Percentiles rank a stretch among this genome's conserved stretches.
These are phyloP conservation scores for Coelogynopora nodosa DNA, from an alignment of 2,888 invertebrate genomes.

Conservation along the genomic window DNA sequence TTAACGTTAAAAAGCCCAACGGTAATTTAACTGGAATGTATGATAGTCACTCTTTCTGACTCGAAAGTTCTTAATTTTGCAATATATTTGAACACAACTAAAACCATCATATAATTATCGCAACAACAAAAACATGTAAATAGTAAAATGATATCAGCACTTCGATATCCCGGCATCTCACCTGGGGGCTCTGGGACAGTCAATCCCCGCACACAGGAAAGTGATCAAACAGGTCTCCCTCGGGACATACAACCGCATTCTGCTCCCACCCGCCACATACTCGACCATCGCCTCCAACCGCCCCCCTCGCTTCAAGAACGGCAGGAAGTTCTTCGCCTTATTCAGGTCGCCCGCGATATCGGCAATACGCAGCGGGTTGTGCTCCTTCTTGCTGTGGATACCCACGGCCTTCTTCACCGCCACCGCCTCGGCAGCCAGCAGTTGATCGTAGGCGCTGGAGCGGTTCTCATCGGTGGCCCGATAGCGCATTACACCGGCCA, in stretches of 20 bases:
- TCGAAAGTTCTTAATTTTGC: too few species aligned
- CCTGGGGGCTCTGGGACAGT: constrained; percentile 78
- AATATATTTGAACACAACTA: too few species aligned
- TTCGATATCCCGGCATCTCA: too few species aligned
- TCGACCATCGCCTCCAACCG: constrained; percentile 88
- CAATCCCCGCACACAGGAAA: constrained; percentile 79
- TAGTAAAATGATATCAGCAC: too few species aligned
- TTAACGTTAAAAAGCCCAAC: too few species aligned
- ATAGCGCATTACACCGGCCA: constrained; percentile 86
- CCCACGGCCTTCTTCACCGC: constrained; percentile 73
- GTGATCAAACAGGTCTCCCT: constrained; percentile 90
- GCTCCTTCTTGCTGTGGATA: constrained; percentile 70
- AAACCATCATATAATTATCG: too few species aligned
- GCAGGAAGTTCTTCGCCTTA: constrained; percentile 84
- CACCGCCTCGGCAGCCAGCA: constrained; percentile 85
- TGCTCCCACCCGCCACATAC: constrained; percentile 91
- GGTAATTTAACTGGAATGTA: too few species aligned
- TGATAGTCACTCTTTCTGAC: too few species aligned
- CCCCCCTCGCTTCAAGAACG: constrained; percentile 83
- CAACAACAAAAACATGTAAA: too few species aligned
- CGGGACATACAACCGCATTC: constrained; percentile 84
- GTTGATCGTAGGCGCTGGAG: constrained; percentile 84
- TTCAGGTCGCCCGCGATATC: constrained; percentile 72
- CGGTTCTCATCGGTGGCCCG: constrained; percentile 91
- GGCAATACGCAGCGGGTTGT: constrained; percentile 75